Evolutionary conservation across 1,140 invertebrate genomes (phyloP), one percentile per base, ranked within the genome.

Genomic region (Mycetomoellerius zeteki): DNA sequence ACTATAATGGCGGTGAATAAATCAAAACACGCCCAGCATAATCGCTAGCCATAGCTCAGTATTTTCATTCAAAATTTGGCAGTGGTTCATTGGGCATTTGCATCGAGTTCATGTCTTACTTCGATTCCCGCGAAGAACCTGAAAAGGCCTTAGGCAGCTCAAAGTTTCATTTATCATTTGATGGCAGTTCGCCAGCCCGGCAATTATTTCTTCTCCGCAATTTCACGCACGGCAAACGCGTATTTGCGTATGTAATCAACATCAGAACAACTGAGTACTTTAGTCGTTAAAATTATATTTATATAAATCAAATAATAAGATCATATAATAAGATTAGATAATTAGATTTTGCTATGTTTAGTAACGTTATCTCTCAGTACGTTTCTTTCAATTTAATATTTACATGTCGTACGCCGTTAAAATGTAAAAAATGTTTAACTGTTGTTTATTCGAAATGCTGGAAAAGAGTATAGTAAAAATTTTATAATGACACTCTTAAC

Each of bases 91-190:
- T 10, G 60, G 24, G 3, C 76, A 50, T 52, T 65, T 33, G 76
- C 76, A 33, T 65, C 60, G 60, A 27, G 19, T 19, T 19, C 37
- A 19, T 12, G 19, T 19, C 30, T 30, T 30, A 27, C 12, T 50
- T 43, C 24, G 21, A 27, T n/a, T n/a, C 54, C n/a, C 27, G 43
- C 43, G 60, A 65, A 54, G 43, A 78, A 78, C 65, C 27, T 64
- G 76, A 50, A 65, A 78, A 65, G 8, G 43, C 76, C 43, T 47
- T 78, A 65, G 76, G 76, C 60, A 19, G 56, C 56, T 21, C 43
- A 30, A 2, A 75, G 43, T 85, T 75, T 67, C 73, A 65, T 64
- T 85, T 85, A 85, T 85, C 82, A 76, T 58, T 65, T 47, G 37
- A 10, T 43, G 58, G 10, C 72, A 16, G 47, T 27, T 16, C 30